Percentiles rank a stretch among this genome's conserved stretches.
These are phyloP conservation scores for Sciurus niger DNA, from an alignment of 2,113 vertebrate species.

Conservation along the genomic window DNA sequence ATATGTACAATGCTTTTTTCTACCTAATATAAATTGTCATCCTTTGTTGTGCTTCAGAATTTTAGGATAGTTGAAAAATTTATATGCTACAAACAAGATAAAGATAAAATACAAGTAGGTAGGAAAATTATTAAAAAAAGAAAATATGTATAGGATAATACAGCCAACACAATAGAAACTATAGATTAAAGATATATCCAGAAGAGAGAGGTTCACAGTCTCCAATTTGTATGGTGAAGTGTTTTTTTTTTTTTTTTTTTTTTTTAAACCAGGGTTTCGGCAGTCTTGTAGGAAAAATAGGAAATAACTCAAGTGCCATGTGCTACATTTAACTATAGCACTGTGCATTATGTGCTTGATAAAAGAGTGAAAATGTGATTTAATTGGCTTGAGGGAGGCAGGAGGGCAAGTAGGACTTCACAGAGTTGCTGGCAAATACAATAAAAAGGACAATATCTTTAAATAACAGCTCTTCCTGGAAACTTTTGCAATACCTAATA, in stretches of 20 bases:
- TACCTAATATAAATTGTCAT: neutral
- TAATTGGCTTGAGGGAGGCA: slow-evolving; percentile 33
- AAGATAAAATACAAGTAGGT: neutral
- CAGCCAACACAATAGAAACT: neutral
- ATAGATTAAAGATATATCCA: slow-evolving; percentile 35
- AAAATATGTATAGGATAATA: neutral
- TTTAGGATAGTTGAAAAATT: neutral
- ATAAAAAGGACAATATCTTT: neutral
- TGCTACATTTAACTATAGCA: neutral
- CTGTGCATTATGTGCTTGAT: neutral
- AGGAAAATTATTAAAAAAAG: neutral
- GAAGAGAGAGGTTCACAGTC: slow-evolving; percentile 46
- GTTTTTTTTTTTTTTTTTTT: neutral
- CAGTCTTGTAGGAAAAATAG: neutral
- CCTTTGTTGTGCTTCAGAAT: neutral
- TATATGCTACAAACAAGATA: neutral
- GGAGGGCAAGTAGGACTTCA: neutral
- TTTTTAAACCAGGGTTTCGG: neutral
- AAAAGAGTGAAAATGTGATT: slow-evolving; percentile 19
- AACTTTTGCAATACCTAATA: neutral
- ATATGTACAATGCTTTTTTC: neutral
- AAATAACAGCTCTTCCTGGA: neutral
- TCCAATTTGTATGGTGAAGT: neutral
- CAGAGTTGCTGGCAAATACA: neutral
- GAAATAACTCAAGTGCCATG: neutral